Conservation (phyloP, 2,113 vertebrate genomes). For the Leptocoma aspasia region DNA sequence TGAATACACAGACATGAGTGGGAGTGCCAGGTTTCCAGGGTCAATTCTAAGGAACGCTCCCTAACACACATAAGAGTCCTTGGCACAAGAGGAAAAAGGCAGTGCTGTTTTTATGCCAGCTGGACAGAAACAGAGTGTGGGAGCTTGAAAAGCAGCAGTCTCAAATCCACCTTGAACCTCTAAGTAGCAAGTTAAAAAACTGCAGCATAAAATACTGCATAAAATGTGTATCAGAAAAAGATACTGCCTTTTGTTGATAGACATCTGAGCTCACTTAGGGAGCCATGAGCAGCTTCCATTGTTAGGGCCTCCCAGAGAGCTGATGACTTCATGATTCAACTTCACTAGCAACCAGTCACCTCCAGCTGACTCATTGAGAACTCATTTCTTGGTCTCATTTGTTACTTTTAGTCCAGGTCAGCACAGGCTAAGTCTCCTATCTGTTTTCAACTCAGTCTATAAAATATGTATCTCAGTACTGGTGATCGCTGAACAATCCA, state of each 20-base stretch:
- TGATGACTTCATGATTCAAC: background rate
- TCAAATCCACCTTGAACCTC: background rate
- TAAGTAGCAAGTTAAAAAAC: background rate
- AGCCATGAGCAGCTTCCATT: background rate
- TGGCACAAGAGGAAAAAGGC: background rate
- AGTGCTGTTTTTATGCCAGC: background rate
- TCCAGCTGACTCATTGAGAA: background rate
- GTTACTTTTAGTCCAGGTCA: background rate
- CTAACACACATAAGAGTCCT: background rate
- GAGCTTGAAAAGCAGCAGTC: background rate
- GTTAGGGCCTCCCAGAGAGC: background rate
- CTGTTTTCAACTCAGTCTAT: background rate
- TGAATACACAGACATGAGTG: background rate
- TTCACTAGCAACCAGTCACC: background rate
- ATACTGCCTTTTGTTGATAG: background rate
- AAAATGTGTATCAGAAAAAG: background rate
- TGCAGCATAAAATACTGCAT: background rate
- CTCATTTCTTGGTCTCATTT: background rate
- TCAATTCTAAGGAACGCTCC: background rate
- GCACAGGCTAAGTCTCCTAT: background rate
- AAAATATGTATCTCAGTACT: background rate
- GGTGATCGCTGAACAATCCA: background rate
- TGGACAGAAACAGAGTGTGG: background rate
- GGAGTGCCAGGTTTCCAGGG: background rate
- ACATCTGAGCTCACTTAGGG: background rate